Percentiles rank a stretch among this genome's conserved stretches.
Conservation (phyloP, 1,140 invertebrate species). For the Fopius arisanus region DNA sequence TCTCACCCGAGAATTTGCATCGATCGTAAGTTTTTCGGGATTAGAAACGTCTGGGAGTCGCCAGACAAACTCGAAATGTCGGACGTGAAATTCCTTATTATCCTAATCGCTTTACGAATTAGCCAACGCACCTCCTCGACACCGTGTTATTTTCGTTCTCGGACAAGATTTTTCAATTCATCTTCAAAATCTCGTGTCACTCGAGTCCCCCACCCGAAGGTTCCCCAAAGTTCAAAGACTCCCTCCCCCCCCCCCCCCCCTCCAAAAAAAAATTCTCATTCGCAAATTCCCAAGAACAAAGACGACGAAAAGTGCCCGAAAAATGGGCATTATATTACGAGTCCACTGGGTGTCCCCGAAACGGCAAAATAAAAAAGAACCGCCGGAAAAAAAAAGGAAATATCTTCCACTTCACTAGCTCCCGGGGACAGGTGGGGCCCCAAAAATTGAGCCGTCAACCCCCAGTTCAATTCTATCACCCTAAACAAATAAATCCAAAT, state of each 20-base stretch:
- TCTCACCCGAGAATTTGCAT: conserved; percentile 45
- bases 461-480: not conserved
- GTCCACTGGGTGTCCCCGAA: conserved; percentile 5
- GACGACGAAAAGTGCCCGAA: conserved; percentile 19
- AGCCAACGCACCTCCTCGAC: not conserved
- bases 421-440: not conserved
- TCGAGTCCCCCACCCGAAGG: not conserved
- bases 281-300: conserved; percentile 28
- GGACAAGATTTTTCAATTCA: not conserved
- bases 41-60: conserved; percentile 39
- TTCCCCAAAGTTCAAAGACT: not conserved
- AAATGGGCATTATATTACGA: too few species aligned
- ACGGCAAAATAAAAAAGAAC: not conserved
- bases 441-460: not conserved
- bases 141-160: not conserved
- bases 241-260: not conserved
- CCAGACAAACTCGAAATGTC: not conserved
- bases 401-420: not conserved
- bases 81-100: conserved; percentile 30
- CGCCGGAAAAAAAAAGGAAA: not conserved
- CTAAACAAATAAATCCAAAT: not conserved
- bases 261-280: conserved; percentile 15
- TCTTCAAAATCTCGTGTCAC: not conserved
- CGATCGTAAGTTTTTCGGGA: conserved; percentile 47
- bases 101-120: conserved; percentile 38